Evolutionary conservation across 2,888 invertebrate species (phyloP).

Genomic region (Chromoteleia sp.): DNA sequence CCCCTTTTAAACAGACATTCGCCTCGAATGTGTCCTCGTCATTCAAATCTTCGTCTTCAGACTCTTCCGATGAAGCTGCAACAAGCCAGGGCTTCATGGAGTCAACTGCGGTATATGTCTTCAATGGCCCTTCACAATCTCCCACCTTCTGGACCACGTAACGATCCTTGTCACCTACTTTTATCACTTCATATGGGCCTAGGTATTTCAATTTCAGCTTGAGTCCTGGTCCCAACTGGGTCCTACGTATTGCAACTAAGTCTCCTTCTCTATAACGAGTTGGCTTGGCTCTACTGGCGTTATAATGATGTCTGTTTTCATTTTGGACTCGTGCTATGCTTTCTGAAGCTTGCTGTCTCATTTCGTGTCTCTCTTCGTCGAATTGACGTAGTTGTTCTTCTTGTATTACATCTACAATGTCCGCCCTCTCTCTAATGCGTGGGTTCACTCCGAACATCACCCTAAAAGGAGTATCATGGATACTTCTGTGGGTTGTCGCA

Average conservation of each 20-base stretch:
- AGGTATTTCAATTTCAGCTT: background rate
- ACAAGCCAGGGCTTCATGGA: background rate
- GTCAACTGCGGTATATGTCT: background rate
- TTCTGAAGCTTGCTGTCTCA: background rate
- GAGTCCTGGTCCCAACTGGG: constrained; percentile 1
- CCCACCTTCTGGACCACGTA: background rate
- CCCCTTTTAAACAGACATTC: no score
- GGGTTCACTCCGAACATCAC: constrained; percentile 5
- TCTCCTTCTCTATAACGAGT: background rate
- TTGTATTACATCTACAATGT: background rate
- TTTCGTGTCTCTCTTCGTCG: background rate
- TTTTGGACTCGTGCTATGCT: background rate
- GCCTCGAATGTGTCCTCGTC: background rate
- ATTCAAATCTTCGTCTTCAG: background rate
- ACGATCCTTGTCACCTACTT: background rate
- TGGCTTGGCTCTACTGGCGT: background rate
- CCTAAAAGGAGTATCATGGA: background rate
- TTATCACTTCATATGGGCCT: background rate
- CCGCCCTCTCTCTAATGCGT: background rate
- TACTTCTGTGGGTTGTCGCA: background rate
- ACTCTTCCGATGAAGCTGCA: no score
- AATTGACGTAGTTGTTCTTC: background rate
- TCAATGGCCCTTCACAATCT: background rate
- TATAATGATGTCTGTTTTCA: background rate
- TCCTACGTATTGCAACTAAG: constrained; percentile 2